These are phyloP conservation scores for Catamblyrhynchus diadema DNA, from an alignment of 2,797 vertebrate genomes.

Conservation along the genomic window DNA sequence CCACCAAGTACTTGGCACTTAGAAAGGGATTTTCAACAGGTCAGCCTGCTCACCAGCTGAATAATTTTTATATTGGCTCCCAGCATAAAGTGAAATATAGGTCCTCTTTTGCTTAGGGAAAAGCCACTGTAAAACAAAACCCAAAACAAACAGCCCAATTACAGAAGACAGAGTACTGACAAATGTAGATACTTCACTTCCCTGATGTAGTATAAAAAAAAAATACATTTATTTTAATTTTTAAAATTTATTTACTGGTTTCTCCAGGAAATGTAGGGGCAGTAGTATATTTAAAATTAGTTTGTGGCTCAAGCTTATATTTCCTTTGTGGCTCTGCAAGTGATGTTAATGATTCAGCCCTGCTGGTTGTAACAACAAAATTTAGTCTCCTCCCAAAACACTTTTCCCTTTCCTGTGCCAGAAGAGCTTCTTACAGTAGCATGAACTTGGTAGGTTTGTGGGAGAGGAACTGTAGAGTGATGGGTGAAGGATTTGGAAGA, in stretches of 20 bases:
- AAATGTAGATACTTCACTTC: neutral
- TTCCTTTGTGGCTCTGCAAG: neutral
- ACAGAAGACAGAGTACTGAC: neutral
- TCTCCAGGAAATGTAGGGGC: neutral
- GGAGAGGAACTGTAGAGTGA: neutral
- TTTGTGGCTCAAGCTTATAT: neutral
- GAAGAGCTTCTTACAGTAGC: neutral
- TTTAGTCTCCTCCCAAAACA: neutral
- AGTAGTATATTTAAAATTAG: neutral
- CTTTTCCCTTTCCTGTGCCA: neutral
- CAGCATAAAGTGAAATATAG: neutral
- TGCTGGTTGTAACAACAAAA: neutral
- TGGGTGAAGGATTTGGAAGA: neutral
- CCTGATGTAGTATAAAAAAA: neutral
- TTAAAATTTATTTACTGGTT: neutral
- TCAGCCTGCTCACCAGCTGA: neutral
- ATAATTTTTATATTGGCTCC: neutral
- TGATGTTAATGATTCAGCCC: neutral
- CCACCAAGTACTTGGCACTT: neutral
- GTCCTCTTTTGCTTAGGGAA: neutral
- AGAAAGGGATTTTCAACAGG: neutral
- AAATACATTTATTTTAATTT: neutral
- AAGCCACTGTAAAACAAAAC: accelerated
- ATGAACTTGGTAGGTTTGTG: neutral
- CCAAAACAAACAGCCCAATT: neutral